Conservation (phyloP, 2,797 vertebrate species). For the Eupleurogrammus muticus region DNA sequence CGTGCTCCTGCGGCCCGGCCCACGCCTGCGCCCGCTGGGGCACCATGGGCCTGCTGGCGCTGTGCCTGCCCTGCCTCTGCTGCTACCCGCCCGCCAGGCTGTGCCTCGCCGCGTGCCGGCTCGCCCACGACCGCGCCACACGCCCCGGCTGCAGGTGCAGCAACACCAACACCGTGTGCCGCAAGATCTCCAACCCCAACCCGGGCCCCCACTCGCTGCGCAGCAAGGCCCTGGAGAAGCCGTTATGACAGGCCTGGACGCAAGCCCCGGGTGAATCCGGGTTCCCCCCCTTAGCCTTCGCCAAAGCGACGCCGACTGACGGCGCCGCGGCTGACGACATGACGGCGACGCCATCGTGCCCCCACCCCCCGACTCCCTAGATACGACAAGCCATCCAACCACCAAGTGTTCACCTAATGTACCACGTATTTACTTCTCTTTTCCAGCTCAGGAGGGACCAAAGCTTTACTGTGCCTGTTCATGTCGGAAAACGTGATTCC, state of each 20-base stretch:
- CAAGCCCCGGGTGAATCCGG: slow-evolving; percentile 12
- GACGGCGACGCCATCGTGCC: slow-evolving; percentile 42
- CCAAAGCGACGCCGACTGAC: slow-evolving; percentile 55
- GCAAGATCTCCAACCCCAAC: slow-evolving; percentile 91
- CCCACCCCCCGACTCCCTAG: slow-evolving; percentile 52
- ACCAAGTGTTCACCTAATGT: slow-evolving; percentile 58
- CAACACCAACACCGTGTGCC: slow-evolving; percentile 97
- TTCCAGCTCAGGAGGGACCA: slow-evolving; percentile 75
- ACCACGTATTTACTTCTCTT: slow-evolving; percentile 66
- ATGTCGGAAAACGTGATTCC: slow-evolving; percentile 56
- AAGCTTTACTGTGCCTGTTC: slow-evolving; percentile 79
- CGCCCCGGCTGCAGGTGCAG: slow-evolving; percentile 96
- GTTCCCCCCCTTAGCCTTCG: slow-evolving; percentile 40
- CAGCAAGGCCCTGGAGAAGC: slow-evolving; percentile 93
- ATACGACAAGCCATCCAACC: slow-evolving; percentile 31
- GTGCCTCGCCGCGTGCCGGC: slow-evolving; percentile 94
- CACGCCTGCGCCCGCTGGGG: slow-evolving; percentile 92
- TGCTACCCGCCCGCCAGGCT: slow-evolving; percentile 96
- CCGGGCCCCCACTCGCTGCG: slow-evolving; percentile 82
- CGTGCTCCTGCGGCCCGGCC: slow-evolving; percentile 91
- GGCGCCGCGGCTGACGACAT: slow-evolving; percentile 48
- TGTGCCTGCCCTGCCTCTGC: slow-evolving; percentile 97
- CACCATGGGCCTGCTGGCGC: slow-evolving; percentile 90
- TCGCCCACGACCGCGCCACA: slow-evolving; percentile 89
- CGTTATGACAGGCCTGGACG: slow-evolving; percentile 88